These are phyloP conservation scores for Microctenopoma lineatum DNA, from an alignment of 2,797 vertebrate species.

Conservation along the genomic window DNA sequence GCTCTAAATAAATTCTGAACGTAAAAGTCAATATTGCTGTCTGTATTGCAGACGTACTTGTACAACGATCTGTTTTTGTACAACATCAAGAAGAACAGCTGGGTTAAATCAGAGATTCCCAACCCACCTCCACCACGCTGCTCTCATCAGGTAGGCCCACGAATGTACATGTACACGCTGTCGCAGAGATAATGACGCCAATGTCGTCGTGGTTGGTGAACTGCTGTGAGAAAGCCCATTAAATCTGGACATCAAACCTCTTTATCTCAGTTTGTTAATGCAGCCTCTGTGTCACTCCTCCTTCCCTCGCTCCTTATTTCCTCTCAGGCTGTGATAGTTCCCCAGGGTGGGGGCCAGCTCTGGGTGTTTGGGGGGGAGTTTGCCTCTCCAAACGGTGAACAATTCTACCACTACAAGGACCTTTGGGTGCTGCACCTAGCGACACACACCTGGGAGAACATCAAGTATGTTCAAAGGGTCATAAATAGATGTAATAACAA, in stretches of 20 bases:
- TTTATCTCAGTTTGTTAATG: slow-evolving; percentile 9
- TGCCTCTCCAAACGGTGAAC: slow-evolving; percentile 92
- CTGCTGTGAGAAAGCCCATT: slow-evolving; percentile 9
- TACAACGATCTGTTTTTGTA: slow-evolving; percentile 95
- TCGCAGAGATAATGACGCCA: not conserved
- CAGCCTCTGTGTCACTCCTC: not conserved
- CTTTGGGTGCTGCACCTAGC: slow-evolving; percentile 96
- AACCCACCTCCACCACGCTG: slow-evolving; percentile 91
- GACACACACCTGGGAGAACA: slow-evolving; percentile 92
- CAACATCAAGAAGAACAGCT: slow-evolving; percentile 92
- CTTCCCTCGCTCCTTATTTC: not conserved
- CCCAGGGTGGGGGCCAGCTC: slow-evolving; percentile 92
- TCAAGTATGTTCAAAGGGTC: slow-evolving; percentile 85
- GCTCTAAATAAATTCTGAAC: not conserved
- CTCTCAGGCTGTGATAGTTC: slow-evolving; percentile 89
- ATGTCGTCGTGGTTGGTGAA: slow-evolving; percentile 17
- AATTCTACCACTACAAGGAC: slow-evolving; percentile 98
- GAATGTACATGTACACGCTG: not conserved
- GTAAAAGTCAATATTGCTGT: not conserved
- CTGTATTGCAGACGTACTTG: slow-evolving; percentile 85
- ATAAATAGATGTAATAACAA: not conserved
- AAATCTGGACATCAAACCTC: slow-evolving; percentile 18
- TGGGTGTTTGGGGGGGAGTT: slow-evolving; percentile 99
- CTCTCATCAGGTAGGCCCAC: slow-evolving; percentile 90
- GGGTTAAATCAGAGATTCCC: slow-evolving; percentile 91